A percentile compares a stretch with the other conserved stretches of the same genome.
These are phyloP conservation scores for Pandemis corylana DNA, from an alignment of 2,888 invertebrate genomes.

Conservation along the genomic window DNA sequence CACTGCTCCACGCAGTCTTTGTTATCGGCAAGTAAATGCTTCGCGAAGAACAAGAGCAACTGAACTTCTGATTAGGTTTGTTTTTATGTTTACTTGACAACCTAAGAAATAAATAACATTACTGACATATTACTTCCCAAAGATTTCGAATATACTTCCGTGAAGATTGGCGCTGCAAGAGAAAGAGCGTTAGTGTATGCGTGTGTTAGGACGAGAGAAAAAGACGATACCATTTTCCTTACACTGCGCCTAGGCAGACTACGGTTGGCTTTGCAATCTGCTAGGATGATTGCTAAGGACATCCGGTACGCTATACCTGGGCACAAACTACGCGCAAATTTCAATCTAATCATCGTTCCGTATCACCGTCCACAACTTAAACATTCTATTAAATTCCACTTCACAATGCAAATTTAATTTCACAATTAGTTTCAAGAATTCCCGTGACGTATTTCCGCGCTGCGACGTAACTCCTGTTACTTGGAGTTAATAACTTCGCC, in stretches of 20 bases:
- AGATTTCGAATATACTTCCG: too few relatives aligned
- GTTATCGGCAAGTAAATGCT: constrained; percentile 58
- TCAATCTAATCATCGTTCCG: not conserved
- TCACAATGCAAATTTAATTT: constrained; percentile 28
- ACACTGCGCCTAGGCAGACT: too few relatives aligned
- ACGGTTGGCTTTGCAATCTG: too few relatives aligned
- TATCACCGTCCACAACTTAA: constrained; percentile 5
- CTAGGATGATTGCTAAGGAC: not conserved
- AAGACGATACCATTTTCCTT: too few relatives aligned
- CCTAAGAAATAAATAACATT: constrained; percentile 40
- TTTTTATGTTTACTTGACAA: constrained; percentile 52
- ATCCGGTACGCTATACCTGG: not conserved
- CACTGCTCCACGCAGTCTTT: constrained; percentile 53
- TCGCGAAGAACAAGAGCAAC: constrained; percentile 60
- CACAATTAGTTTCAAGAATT: constrained; percentile 19
- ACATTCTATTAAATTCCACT: constrained; percentile 53
- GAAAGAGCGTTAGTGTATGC: too few relatives aligned
- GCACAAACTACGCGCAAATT: not conserved
- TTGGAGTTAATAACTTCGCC: constrained; percentile 68
- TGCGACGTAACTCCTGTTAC: constrained; percentile 52
- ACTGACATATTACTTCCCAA: constrained; percentile 27
- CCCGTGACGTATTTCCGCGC: constrained; percentile 7
- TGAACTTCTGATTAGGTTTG: constrained; percentile 68
- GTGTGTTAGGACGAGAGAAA: too few relatives aligned
- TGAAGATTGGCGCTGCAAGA: too few relatives aligned